These are phyloP conservation scores for Mormyrus hasselquistii DNA, from an alignment of 2,797 vertebrate species.

Conservation along the genomic window DNA sequence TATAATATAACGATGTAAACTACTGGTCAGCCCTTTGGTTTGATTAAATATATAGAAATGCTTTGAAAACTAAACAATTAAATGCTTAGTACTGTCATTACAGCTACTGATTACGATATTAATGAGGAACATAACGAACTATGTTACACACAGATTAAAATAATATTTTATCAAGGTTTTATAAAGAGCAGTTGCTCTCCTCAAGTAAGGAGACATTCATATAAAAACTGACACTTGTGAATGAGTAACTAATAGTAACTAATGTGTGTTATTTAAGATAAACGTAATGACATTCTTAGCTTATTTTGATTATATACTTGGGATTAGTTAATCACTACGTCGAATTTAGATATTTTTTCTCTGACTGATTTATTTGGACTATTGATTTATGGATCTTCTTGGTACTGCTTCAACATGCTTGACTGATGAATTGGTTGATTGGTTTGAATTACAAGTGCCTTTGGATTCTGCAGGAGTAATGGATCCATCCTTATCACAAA, in stretches of 20 bases:
- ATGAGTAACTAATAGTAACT: not conserved
- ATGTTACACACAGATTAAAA: not conserved
- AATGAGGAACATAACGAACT: not conserved
- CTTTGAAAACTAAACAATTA: not conserved
- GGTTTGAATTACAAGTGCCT: not conserved
- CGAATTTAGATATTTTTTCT: not conserved
- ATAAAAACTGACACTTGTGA: not conserved
- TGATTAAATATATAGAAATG: not conserved
- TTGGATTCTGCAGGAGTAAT: not conserved
- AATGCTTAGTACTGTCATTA: not conserved
- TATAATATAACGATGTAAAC: slow-evolving; percentile 4
- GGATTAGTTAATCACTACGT: not conserved
- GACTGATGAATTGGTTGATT: not conserved
- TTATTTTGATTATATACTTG: not conserved
- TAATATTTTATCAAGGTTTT: not conserved
- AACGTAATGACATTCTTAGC: not conserved
- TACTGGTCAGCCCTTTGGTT: not conserved
- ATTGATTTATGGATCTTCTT: not conserved
- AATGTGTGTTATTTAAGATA: not conserved
- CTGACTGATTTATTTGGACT: not conserved
- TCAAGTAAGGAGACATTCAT: not conserved
- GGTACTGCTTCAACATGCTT: not conserved
- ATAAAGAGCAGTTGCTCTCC: not conserved
- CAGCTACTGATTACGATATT: not conserved
- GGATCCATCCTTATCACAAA: not conserved